A percentile compares a stretch with the other conserved stretches of the same genome.
These are phyloP conservation scores for Epinotia brunnichana DNA, from an alignment of 2,888 invertebrate species.

Conservation along the genomic window DNA sequence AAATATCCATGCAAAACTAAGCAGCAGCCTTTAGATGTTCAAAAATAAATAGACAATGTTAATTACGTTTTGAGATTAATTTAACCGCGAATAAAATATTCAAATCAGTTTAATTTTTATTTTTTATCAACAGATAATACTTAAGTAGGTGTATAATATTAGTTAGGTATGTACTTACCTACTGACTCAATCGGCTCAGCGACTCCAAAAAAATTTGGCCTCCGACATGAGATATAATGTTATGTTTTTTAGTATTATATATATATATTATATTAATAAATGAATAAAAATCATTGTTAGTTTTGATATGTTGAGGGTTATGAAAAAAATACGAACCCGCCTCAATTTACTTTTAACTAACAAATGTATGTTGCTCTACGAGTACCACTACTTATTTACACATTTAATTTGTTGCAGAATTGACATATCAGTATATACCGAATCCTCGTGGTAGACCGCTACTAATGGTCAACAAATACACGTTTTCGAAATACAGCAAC, in stretches of 20 bases:
- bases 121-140: too few species aligned
- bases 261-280: not conserved
- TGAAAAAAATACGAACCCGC: not conserved
- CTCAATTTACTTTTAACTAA: not conserved
- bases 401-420: slow-evolving; percentile 28
- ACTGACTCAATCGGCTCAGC: too few species aligned
- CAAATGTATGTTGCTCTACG: not conserved
- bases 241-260: not conserved
- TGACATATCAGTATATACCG: slow-evolving; percentile 28
- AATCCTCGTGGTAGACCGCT: slow-evolving; percentile 23
- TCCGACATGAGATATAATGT: too few species aligned
- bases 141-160: too few species aligned
- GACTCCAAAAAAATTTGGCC: too few species aligned
- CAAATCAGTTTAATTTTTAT: too few species aligned
- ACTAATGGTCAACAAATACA: slow-evolving; percentile 34
- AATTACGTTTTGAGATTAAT: too few species aligned
- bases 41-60: too few species aligned
- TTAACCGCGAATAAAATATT: too few species aligned
- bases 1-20: too few species aligned
- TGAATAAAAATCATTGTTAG: not conserved
- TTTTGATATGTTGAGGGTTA: not conserved
- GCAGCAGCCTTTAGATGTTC: too few species aligned
- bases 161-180: too few species aligned
- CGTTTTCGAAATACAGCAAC: slow-evolving; percentile 27
- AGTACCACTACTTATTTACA: not conserved